A percentile compares a stretch with the other conserved stretches of the same genome.
These are phyloP conservation scores for Montipora cactus DNA, from an alignment of 64 coral and sea anemone species.

Conservation along the genomic window DNA sequence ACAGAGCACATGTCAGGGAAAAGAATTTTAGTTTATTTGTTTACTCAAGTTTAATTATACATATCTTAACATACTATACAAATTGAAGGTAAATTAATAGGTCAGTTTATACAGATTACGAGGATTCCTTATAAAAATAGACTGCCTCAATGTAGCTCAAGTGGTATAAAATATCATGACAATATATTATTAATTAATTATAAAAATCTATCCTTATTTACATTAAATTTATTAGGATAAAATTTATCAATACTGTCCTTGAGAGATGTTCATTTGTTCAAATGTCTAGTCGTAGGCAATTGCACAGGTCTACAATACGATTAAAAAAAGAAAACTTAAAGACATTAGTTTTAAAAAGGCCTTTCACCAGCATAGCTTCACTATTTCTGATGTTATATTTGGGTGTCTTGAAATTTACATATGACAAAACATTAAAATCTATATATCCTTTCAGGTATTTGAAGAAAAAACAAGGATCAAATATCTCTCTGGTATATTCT, in stretches of 20 bases:
- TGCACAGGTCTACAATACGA: conserved; percentile 46
- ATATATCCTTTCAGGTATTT: too few relatives aligned
- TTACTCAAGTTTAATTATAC: conserved; percentile 50
- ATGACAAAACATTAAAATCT: conserved; percentile 2
- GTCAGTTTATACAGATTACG: conserved; percentile 14
- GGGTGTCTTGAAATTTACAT: conserved; percentile 37
- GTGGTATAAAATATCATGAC: conserved; percentile 3
- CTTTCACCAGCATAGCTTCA: conserved; percentile 39
- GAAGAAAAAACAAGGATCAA: background rate
- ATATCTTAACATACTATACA: conserved; percentile 30
- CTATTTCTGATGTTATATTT: conserved; percentile 56
- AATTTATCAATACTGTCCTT: conserved; percentile 49
- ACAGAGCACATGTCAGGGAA: too few relatives aligned
- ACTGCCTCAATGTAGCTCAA: conserved; percentile 45
- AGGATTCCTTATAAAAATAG: conserved; percentile 63
- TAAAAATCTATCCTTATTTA: conserved; percentile 44
- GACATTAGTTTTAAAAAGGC: conserved; percentile 41
- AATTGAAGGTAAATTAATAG: conserved; percentile 34
- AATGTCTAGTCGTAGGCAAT: conserved; percentile 44
- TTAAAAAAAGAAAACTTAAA: conserved; percentile 58
- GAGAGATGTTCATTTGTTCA: conserved; percentile 35
- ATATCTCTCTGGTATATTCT: conserved; percentile 13
- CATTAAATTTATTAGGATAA: conserved; percentile 31
- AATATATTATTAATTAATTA: conserved; percentile 36
- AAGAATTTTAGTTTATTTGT: background rate